Base-by-base conservation (phyloP, 2,113 vertebrate genomes). In the Amphiprion percula region DNA sequence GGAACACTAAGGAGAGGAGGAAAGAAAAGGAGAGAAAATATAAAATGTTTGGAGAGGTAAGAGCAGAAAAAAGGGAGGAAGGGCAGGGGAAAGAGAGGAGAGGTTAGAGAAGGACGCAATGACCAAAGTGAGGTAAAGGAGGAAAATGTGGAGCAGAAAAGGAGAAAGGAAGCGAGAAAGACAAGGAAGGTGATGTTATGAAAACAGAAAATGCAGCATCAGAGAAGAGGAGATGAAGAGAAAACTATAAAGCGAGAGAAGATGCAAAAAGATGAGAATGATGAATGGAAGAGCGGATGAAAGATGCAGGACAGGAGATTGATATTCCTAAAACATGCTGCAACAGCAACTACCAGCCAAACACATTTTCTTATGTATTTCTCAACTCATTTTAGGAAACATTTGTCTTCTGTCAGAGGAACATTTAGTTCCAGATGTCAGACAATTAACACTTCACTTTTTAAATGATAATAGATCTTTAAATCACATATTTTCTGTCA, bases 11-110 rank as follows among this genome's bases (percentile, higher is more conserved):
- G 44, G 56, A 49, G 30, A 10, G n/a, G 10, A 56, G 46, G 44
- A 65, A 73, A 58, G 21, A 5, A 49, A 0, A 28, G 17, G 56
- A 44, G 26, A 50, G n/a, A 54, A 54, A 64, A 78, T 28, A 9
- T n/a, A 26, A 49, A 59, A n/a, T 65, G 66, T 74, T 61, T 73
- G 33, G 46, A 52, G 52, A 65, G 77, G 72, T 65, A 78, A 70
- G 68, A 80, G 46, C 47, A 30, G 73, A 66, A 41, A 33, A 4
- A 21, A 37, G 24, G 55, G 21, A 14, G 6, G 52, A 41, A 0
- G 37, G 1, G 55, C 55, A 58, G n/a, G 9, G n/a, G 5, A 49
- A 24, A 47, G 46, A 63, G 23, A 67, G 80, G 46, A 63, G n/a
- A 67, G 80, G n/a, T 59, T 55, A 65, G 21, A 2, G 41, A 73